Evolutionary conservation across 2,888 invertebrate genomes (phyloP).

Genomic region (Amphiduros pacificus): DNA sequence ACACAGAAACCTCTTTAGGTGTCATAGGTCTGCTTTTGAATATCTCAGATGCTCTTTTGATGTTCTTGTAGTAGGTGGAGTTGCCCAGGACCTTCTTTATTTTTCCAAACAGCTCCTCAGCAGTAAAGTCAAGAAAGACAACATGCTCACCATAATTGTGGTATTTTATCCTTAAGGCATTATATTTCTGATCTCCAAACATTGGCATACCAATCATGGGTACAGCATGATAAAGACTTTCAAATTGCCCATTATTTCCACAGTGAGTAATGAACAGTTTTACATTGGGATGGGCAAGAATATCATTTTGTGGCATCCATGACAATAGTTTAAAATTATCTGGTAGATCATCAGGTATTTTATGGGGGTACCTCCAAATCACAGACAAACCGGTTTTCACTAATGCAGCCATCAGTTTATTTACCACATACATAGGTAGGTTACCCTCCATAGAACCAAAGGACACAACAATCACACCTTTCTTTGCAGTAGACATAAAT

Average conservation of each 20-base stretch:
- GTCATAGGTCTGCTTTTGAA: conserved; percentile 21
- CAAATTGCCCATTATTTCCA: conserved; percentile 37
- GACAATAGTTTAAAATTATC: conserved; percentile 6
- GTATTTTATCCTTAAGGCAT: conserved; percentile 26
- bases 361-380: background rate
- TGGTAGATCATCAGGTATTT: background rate
- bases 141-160: conserved; percentile 26
- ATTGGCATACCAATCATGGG: conserved; percentile 38
- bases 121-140: conserved; percentile 12
- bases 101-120: conserved; percentile 20
- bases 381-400: background rate
- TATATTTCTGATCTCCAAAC: conserved; percentile 35
- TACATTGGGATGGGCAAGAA: conserved; percentile 34
- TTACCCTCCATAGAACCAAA: conserved; percentile 17
- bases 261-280: conserved; percentile 40
- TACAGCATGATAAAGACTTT: conserved; percentile 38
- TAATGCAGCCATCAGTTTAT: conserved; percentile 6
- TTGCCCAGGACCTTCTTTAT: conserved; percentile 28
- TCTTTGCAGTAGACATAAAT: conserved; percentile 6
- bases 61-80: conserved; percentile 23
- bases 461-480: conserved; percentile 20
- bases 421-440: background rate
- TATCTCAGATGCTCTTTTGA: conserved; percentile 29
- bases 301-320: conserved; percentile 32
- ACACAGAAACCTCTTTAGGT: conserved; percentile 34